Evolutionary conservation across 1,140 invertebrate species (phyloP).

Genomic region (Zaprionus davidi): DNA sequence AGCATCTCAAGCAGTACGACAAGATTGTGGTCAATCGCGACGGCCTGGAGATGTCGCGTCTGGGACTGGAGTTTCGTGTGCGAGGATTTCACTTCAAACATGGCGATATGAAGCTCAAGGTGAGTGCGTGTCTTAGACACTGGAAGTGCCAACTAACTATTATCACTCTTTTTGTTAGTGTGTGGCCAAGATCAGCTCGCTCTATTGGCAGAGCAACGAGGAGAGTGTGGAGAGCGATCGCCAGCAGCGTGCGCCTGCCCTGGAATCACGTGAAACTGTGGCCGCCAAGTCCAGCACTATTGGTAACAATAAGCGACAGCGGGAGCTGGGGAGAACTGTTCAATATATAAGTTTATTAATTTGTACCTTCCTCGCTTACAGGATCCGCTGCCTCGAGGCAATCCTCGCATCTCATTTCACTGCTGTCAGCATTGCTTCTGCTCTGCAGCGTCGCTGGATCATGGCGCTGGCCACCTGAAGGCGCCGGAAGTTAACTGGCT

Average conservation of each 20-base stretch:
- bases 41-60: conserved; percentile 89
- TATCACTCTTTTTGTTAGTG: conserved; percentile 85
- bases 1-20: conserved; percentile 77
- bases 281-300: conserved; percentile 85
- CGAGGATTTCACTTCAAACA: conserved; percentile 90
- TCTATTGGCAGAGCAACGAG: conserved; percentile 93
- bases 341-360: conserved; percentile 3
- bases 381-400: conserved; percentile 46
- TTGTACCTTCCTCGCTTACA: not conserved
- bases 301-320: conserved; percentile 58
- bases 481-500: conserved; percentile 62
- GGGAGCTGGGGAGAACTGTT: too few species aligned
- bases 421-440: conserved; percentile 54
- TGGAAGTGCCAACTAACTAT: not conserved
- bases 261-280: conserved; percentile 87
- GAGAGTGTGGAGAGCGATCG: conserved; percentile 91
- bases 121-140: conserved; percentile 55
- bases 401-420: conserved; percentile 44
- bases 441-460: conserved; percentile 32
- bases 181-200: conserved; percentile 92
- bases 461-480: conserved; percentile 51
- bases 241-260: conserved; percentile 87
- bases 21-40: conserved; percentile 76
- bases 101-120: conserved; percentile 93
- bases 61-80: conserved; percentile 90